Evolutionary conservation across 2,797 vertebrate genomes (phyloP).

Genomic region (Oryzias dopingdopingensis): DNA sequence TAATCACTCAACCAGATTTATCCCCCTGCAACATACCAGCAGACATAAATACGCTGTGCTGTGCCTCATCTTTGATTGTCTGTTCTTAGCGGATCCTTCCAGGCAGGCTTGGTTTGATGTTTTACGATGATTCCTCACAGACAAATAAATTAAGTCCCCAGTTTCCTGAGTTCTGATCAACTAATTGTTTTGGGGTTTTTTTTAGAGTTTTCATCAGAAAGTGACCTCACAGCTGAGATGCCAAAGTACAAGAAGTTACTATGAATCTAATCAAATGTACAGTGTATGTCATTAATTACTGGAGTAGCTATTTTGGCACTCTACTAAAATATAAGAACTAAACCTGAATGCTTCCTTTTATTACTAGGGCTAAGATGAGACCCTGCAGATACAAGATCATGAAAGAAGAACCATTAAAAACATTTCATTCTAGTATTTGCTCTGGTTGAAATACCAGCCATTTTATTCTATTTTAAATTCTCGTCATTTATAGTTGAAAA

Average conservation of each 20-base stretch:
- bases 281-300: slow-evolving; percentile 45
- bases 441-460: too few species aligned
- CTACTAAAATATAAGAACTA: slow-evolving; percentile 38
- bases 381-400: slow-evolving; percentile 11
- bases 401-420: background rate
- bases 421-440: too few species aligned
- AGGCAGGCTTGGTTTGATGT: slow-evolving; percentile 32
- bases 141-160: slow-evolving; percentile 22
- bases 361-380: slow-evolving; percentile 24
- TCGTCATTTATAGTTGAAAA: slow-evolving; percentile 25
- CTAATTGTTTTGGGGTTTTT: slow-evolving; percentile 19
- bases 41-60: slow-evolving; percentile 48
- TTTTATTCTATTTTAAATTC: slow-evolving; percentile 12
- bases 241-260: slow-evolving; percentile 65
- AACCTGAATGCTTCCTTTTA: slow-evolving; percentile 34
- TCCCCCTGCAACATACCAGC: slow-evolving; percentile 33
- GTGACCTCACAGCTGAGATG: slow-evolving; percentile 67
- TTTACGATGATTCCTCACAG: slow-evolving; percentile 19
- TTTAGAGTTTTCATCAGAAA: slow-evolving; percentile 43
- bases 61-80: slow-evolving; percentile 61
- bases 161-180: slow-evolving; percentile 35
- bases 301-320: slow-evolving; percentile 31
- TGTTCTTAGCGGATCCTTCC: slow-evolving; percentile 32
- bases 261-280: slow-evolving; percentile 32
- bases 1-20: slow-evolving; percentile 12